Percentiles rank a stretch among this genome's conserved stretches.
These are phyloP conservation scores for Cyaniris semiargus DNA, from an alignment of 2,888 invertebrate genomes.

Conservation along the genomic window DNA sequence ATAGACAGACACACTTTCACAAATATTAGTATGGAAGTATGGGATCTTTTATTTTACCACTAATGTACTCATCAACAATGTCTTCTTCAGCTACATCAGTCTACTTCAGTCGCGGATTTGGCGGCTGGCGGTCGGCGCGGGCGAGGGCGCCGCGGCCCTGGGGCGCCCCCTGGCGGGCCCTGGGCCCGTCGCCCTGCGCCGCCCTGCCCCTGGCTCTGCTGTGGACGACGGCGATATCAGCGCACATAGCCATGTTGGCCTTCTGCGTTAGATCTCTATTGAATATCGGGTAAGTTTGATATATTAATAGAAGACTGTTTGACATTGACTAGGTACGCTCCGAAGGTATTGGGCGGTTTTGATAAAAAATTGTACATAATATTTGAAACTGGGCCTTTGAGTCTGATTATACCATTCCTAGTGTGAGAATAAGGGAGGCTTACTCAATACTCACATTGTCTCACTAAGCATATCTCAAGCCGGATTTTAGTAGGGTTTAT, in stretches of 20 bases:
- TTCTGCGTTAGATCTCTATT: slow-evolving; percentile 65
- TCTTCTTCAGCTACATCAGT: slow-evolving; percentile 62
- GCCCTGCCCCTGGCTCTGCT: slow-evolving; percentile 67
- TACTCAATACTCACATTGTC: too few species aligned
- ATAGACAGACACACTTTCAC: too few species aligned
- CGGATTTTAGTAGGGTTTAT: too few species aligned
- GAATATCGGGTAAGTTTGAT: slow-evolving; percentile 64
- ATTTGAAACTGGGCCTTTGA: too few species aligned
- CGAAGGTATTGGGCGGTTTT: not conserved
- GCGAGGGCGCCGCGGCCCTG: slow-evolving; percentile 55
- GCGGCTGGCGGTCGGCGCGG: slow-evolving; percentile 70
- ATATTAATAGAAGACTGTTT: not conserved
- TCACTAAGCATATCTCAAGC: too few species aligned
- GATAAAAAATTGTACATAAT: not conserved
- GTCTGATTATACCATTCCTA: too few species aligned
- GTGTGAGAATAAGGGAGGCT: too few species aligned
- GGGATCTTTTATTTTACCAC: too few species aligned
- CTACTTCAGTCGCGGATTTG: slow-evolving; percentile 74
- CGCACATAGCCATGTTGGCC: slow-evolving; percentile 66
- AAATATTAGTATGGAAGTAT: too few species aligned
- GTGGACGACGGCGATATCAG: slow-evolving; percentile 62
- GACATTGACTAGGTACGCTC: too few species aligned
- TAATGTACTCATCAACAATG: not conserved
- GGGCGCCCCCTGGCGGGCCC: slow-evolving; percentile 70
- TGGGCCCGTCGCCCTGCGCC: slow-evolving; percentile 71